A percentile compares a stretch with the other conserved stretches of the same genome.
These are phyloP conservation scores for Aurelia aurita DNA, from an alignment of 30 jellyfish, hydroid and myxozoan genomes.

Conservation along the genomic window DNA sequence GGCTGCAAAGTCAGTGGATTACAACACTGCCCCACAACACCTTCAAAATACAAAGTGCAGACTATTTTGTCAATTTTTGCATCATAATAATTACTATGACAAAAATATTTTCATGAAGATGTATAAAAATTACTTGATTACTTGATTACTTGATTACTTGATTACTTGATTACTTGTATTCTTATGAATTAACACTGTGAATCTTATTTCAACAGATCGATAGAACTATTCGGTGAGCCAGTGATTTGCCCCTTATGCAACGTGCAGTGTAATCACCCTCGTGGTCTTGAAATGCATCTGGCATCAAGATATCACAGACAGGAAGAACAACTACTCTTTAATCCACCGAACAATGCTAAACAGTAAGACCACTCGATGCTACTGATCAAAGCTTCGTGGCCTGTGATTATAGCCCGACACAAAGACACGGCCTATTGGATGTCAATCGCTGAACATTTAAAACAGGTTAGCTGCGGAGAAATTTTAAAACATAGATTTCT, in stretches of 20 bases:
- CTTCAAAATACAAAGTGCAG: too few species aligned
- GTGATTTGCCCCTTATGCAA: conserved; percentile 88
- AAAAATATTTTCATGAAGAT: too few species aligned
- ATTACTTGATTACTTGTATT: background rate
- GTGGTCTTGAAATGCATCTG: conserved; percentile 75
- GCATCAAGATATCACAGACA: conserved; percentile 45
- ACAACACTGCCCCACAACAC: too few species aligned
- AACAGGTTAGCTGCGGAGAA: too few species aligned
- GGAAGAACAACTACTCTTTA: conserved; percentile 36
- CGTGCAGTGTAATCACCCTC: conserved; percentile 94
- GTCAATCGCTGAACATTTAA: too few species aligned
- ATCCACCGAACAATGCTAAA: background rate
- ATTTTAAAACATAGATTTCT: too few species aligned
- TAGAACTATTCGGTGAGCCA: conserved; percentile 42
- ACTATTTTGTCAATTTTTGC: too few species aligned
- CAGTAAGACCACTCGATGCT: background rate
- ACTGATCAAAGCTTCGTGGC: background rate
- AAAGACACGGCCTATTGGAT: too few species aligned
- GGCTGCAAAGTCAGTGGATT: too few species aligned
- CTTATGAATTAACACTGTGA: background rate
- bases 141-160: background rate
- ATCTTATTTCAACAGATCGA: conserved; percentile 66
- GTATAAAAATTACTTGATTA: too few species aligned
- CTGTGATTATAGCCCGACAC: background rate
- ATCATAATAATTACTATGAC: too few species aligned